These are phyloP conservation scores for Labroides dimidiatus DNA, from an alignment of 2,797 vertebrate species.

Conservation along the genomic window DNA sequence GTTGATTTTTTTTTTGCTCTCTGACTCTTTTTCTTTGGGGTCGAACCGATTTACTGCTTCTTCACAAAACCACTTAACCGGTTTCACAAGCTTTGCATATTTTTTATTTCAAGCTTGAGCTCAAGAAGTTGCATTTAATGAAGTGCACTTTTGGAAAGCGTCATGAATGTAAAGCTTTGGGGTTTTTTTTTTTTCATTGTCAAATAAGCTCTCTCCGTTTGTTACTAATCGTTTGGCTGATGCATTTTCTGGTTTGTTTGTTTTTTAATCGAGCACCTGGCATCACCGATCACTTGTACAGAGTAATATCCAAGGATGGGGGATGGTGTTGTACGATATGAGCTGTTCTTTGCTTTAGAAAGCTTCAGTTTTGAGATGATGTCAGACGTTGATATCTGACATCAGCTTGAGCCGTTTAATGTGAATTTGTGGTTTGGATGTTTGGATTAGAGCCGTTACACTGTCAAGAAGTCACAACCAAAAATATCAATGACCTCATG, in stretches of 20 bases:
- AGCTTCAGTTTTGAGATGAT: conserved; percentile 11
- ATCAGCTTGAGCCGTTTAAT: neutral
- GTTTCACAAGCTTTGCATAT: conserved; percentile 55
- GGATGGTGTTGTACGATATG: conserved; percentile 31
- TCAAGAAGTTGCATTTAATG: conserved; percentile 74
- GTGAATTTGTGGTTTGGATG: conserved; percentile 9
- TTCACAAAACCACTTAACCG: conserved; percentile 16
- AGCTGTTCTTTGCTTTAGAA: conserved; percentile 39
- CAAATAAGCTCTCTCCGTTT: neutral
- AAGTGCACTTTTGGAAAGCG: conserved; percentile 81
- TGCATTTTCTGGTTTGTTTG: conserved; percentile 14
- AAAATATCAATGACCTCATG: neutral
- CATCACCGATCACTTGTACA: conserved; percentile 44
- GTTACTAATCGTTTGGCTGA: neutral
- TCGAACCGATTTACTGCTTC: conserved; percentile 9
- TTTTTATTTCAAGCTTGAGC: conserved; percentile 49
- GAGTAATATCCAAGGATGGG: conserved; percentile 8
- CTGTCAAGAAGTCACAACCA: conserved; percentile 17
- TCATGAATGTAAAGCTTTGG: conserved; percentile 81
- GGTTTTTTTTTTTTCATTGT: conserved; percentile 24
- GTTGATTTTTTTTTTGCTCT: neutral
- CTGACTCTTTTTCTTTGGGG: neutral
- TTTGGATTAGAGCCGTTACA: conserved; percentile 12
- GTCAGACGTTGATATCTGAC: conserved; percentile 17
- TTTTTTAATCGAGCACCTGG: conserved; percentile 46